phyloP scores from a whole-genome alignment of 2,797 vertebrate genomes.

The Hydrolagus colliei region DNA sequence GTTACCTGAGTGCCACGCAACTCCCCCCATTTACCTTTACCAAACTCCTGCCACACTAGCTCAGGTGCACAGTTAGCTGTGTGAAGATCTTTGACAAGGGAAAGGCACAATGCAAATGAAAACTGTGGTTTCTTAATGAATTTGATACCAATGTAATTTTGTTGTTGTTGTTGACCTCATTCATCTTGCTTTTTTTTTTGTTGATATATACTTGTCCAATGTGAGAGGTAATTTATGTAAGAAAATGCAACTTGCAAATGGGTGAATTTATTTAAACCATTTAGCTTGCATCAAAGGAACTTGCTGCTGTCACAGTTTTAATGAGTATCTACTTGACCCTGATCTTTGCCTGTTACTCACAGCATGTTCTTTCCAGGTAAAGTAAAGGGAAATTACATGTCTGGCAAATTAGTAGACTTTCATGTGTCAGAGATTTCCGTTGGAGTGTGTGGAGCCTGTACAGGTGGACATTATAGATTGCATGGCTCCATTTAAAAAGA shows the following conservation, averaged over 20 bases:
- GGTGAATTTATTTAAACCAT: background rate
- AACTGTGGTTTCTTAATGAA: slow-evolving; percentile 10
- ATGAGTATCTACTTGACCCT: background rate
- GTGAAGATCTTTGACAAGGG: no score
- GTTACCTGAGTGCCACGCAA: no score
- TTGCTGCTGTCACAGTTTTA: no score
- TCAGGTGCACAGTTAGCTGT: no score
- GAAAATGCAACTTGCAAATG: background rate
- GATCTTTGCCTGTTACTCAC: background rate
- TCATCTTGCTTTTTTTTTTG: no score
- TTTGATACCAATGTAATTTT: background rate
- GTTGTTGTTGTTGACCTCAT: no score
- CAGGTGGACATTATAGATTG: no score
- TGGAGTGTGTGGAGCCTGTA: background rate
- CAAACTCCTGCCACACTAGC: no score
- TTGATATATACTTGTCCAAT: background rate
- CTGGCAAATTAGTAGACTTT: background rate
- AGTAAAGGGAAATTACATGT: background rate
- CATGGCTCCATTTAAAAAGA: no score
- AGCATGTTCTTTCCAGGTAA: background rate
- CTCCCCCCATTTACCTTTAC: no score
- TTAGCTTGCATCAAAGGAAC: background rate
- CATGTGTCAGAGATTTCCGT: background rate
- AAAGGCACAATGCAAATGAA: background rate
- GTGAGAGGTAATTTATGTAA: background rate